Evolutionary conservation across 2,888 invertebrate species (phyloP).

Genomic region (Drosophila vallismaia): DNA sequence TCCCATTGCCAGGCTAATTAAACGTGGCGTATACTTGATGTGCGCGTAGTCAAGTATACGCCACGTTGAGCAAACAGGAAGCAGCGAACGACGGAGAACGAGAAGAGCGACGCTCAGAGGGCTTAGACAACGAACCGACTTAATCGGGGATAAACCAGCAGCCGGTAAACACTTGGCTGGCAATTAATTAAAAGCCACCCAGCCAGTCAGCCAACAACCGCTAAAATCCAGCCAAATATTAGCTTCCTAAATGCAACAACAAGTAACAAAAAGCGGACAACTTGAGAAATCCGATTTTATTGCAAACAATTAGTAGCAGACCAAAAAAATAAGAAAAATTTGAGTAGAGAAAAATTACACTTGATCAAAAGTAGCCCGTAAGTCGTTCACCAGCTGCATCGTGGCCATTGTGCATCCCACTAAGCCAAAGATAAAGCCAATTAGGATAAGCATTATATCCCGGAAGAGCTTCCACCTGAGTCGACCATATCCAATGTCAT

Average conservation of each 20-base stretch:
- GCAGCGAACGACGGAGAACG: constrained; percentile 1
- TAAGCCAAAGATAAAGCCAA: constrained; percentile 55
- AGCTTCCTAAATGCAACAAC: constrained; percentile 27
- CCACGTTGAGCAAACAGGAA: constrained; percentile 49
- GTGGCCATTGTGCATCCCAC: constrained; percentile 60
- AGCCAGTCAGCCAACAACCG: constrained; percentile 41
- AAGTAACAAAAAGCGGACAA: not conserved
- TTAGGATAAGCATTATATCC: constrained; percentile 53
- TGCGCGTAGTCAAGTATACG: constrained; percentile 43
- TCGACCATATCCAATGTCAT: constrained; percentile 52
- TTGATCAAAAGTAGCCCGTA: constrained; percentile 41
- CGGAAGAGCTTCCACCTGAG: constrained; percentile 58
- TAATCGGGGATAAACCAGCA: constrained; percentile 40
- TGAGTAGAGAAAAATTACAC: not conserved
- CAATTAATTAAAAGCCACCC: constrained; percentile 80
- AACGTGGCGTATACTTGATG: constrained; percentile 52
- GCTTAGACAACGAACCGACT: constrained; percentile 46
- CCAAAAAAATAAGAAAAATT: not conserved
- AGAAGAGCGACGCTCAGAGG: constrained; percentile 2
- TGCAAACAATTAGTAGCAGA: constrained; percentile 4
- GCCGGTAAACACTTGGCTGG: constrained; percentile 51
- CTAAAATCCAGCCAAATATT: constrained; percentile 42
- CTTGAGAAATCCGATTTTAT: constrained; percentile 33
- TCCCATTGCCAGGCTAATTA: constrained; percentile 44
- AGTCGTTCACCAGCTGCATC: constrained; percentile 50